Base-by-base conservation (phyloP, 2,797 vertebrate species). In the Danio jaintianensis region DNA sequence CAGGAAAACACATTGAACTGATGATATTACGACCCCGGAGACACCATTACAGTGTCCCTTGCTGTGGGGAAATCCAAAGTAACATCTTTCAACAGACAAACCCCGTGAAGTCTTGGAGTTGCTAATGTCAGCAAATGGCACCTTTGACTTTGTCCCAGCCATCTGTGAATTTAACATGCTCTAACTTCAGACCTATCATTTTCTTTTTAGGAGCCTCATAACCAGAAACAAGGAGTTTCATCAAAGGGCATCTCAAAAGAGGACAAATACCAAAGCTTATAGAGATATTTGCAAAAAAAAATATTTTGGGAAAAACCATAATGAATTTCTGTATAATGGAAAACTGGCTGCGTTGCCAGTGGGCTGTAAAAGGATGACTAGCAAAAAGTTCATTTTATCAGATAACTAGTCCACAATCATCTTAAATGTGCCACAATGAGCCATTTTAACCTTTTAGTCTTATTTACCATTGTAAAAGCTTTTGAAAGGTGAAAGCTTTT, bases 41-140 rank as follows among this genome's bases (percentile, higher is more conserved):
- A 61, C 29, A 38, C 29, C 29, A 38, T 61, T 4, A 15, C 4
- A 38, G 29, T 12, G 22, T 29, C 29, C 1, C 13, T 61, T 61
- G 29, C 29, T 15, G 3, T 61, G 58, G 29, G 1, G 13, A 7
- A 15, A 61, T 9, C 13, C 58, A 61, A 61, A 61, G 58, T 61
- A 61, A 61, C 58, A 61, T 61, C 58, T 61, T 61, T 59, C 58
- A 16, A 61, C 58, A 61, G 58, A 61, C 29, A 61, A 61, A 38
- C 58, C 58, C 29, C 36, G 13, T 16, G 29, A 61, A 61, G 29
- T 12, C 29, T 61, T 61, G 12, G 22, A 38, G 29, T 61, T 61
- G 58, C 22, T 59, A 15, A 61, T 61, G 29, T 61, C 58, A 61
- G 12, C 22, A 61, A 38, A 61, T 61, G 58, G 13, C 58, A 36